Conservation (phyloP, 2,113 vertebrate species). For the Chrysochloris asiatica region DNA sequence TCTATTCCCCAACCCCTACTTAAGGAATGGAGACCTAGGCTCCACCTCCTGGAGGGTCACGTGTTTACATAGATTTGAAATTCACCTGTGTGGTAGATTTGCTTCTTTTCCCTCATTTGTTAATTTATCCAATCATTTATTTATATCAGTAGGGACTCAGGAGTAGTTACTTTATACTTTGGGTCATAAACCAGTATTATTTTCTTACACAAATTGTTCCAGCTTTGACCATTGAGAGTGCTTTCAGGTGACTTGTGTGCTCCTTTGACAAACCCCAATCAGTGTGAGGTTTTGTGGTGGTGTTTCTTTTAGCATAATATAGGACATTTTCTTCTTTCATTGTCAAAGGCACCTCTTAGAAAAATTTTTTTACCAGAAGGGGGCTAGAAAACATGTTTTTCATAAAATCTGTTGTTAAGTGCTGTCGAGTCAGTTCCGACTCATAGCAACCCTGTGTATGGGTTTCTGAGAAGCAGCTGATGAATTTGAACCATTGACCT, state of each 20-base stretch:
- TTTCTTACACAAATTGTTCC: not conserved
- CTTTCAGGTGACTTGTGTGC: not conserved
- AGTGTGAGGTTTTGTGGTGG: not conserved
- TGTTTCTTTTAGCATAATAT: not conserved
- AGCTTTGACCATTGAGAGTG: not conserved
- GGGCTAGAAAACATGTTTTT: not conserved
- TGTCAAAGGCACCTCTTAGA: not conserved
- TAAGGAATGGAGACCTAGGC: not conserved
- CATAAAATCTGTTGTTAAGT: not conserved
- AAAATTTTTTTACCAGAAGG: too few species aligned
- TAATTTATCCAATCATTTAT: not conserved
- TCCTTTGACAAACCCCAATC: not conserved
- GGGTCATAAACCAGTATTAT: not conserved
- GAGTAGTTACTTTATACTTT: not conserved
- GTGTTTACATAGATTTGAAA: not conserved
- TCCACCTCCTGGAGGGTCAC: not conserved
- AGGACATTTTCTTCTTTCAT: not conserved
- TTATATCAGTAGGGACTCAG: not conserved
- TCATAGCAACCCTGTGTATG: too few species aligned
- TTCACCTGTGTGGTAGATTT: not conserved
- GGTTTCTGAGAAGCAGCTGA: too few species aligned
- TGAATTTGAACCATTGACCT: too few species aligned
- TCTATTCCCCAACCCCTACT: not conserved
- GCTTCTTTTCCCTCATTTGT: not conserved
- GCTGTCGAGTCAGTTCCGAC: too few species aligned